phyloP scores from a whole-genome alignment of 2,888 invertebrate species.

The Conops quadrifasciatus region DNA sequence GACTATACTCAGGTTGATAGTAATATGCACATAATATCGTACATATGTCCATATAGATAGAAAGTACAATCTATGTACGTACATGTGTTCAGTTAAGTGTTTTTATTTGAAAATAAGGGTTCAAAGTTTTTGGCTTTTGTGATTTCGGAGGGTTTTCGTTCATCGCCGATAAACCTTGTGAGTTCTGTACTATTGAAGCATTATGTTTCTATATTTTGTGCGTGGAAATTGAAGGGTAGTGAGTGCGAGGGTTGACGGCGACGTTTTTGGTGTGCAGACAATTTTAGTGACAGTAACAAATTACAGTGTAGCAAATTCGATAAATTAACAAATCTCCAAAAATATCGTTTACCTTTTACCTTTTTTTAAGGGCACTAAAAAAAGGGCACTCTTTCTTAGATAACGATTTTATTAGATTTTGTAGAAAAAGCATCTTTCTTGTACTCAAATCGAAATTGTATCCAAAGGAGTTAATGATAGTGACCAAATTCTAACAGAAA shows the following conservation, averaged over 20 bases:
- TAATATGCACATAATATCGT: conserved; percentile 33
- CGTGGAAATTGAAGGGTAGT: conserved; percentile 42
- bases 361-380: no score
- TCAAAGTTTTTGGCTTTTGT: conserved; percentile 43
- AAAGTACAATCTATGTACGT: conserved; percentile 38
- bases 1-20: conserved; percentile 35
- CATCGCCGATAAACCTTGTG: no score
- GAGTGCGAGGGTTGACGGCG: conserved; percentile 22
- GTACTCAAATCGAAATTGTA: no score
- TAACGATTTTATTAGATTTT: no score
- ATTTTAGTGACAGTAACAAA: not conserved
- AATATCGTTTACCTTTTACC: no score
- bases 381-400: no score
- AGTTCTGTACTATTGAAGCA: not conserved
- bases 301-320: not conserved
- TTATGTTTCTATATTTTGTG: conserved; percentile 42
- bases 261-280: not conserved
- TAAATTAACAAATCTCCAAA: not conserved
- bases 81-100: conserved; percentile 43
- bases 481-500: no score
- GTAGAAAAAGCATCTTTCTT: no score
- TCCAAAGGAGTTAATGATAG: no score
- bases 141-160: conserved; percentile 16
- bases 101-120: conserved; percentile 36
- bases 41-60: no score